Evolutionary conservation across 2,888 invertebrate genomes (phyloP), one percentile per base, ranked within the genome.

Genomic region (Drosophila multiciliata): DNA sequence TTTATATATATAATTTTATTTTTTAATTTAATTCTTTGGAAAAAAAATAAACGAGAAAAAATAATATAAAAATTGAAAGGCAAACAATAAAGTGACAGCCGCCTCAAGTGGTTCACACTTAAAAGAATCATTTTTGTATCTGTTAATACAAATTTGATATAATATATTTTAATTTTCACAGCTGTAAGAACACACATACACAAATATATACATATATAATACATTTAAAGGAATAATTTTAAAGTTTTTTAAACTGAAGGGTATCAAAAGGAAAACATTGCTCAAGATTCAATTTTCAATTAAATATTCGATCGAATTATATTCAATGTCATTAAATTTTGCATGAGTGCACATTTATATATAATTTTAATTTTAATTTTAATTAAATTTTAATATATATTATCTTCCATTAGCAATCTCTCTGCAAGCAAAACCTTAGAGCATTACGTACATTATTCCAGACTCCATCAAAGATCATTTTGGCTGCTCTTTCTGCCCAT

Each of bases 21-120:
- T 38, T 12, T 5, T n/a, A 40, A 40, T 40, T n/a, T n/a, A 40
- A 6, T n/a, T n/a, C n/a, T n/a, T 11, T 35, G 15, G 1, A 8
- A 4, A 72, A 66, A 55, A 80, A 73, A 29, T 38, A 40, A 75
- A 79, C 52, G 54, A 59, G 67, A 57, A 74, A 89, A 87, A 89
- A 85, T 87, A 87, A 89, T 87, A 82, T 87, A 85, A 87, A 87
- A 85, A 89, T 87, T 89, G 75, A 87, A 85, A 82, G 85, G 82
- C 90, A 85, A 87, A 83, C 83, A 83, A 75, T 72, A 62, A 72
- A 78, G 84, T 81, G 83, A 87, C 87, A 61, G 77, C 70, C 54
- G 40, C 65, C 75, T 76, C 72, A 67, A 82, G 83, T 84, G 89
- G 73, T 60, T 65, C 80, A 60, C 57, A 66, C 75, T 50, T 63